Evolutionary conservation across 2,888 invertebrate genomes (phyloP).

Genomic region (Oxycera nigricornis): DNA sequence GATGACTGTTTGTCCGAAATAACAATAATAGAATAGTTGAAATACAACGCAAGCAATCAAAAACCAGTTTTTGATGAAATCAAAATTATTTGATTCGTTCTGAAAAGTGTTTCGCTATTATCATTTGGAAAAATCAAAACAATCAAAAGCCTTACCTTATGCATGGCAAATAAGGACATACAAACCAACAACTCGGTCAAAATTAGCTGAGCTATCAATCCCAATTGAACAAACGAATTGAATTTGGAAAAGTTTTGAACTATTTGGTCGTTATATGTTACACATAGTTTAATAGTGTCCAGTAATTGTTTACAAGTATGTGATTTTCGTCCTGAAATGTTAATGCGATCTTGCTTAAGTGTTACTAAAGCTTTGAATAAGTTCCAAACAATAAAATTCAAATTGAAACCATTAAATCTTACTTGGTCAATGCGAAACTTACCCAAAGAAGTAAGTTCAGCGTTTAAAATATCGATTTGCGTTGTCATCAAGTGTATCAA

Average conservation of each 20-base stretch:
- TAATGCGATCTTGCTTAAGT: too few relatives aligned
- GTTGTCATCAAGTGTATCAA: slow-evolving; percentile 53
- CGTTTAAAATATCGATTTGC: slow-evolving; percentile 54
- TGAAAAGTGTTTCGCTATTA: not conserved
- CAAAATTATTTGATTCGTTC: not conserved
- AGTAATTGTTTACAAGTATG: slow-evolving; percentile 2
- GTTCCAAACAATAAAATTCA: too few relatives aligned
- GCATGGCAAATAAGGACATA: not conserved
- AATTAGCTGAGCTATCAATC: not conserved
- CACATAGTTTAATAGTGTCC: not conserved
- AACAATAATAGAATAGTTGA: slow-evolving; percentile 67
- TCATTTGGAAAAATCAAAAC: not conserved
- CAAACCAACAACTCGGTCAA: not conserved
- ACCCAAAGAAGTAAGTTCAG: slow-evolving; percentile 50
- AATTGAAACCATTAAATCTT: too few relatives aligned
- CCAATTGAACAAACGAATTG: not conserved
- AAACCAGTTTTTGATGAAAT: slow-evolving; percentile 62
- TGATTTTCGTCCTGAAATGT: not conserved
- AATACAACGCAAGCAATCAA: slow-evolving; percentile 63
- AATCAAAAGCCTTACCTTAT: not conserved
- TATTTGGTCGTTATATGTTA: not conserved
- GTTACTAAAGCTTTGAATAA: too few relatives aligned
- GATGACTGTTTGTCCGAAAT: slow-evolving; percentile 67
- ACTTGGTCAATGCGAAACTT: not conserved
- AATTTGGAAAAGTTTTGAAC: not conserved